These are phyloP conservation scores for Xerus rutilus DNA, from an alignment of 2,797 vertebrate genomes.

Conservation along the genomic window DNA sequence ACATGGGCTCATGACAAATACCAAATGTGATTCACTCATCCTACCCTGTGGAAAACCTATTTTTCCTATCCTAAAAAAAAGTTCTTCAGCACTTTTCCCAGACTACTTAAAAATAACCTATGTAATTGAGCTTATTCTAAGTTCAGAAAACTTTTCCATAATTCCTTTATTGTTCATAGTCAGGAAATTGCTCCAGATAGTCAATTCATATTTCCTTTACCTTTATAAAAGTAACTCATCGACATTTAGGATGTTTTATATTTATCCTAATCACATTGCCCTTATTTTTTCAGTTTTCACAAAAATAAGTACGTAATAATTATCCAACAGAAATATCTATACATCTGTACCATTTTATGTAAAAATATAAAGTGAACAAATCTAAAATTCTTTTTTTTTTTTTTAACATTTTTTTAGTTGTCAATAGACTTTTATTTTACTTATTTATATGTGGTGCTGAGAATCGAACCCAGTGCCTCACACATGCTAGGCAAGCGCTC, in stretches of 20 bases:
- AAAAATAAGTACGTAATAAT: not conserved
- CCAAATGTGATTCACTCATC: slow-evolving; percentile 27
- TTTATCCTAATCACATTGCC: not conserved
- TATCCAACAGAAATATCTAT: not conserved
- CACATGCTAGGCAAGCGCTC: no score
- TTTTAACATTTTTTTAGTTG: no score
- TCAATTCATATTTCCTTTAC: slow-evolving; percentile 55
- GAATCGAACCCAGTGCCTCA: no score
- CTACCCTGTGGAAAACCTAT: slow-evolving; percentile 41
- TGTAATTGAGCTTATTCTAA: slow-evolving; percentile 25
- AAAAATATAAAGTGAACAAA: not conserved
- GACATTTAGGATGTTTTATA: slow-evolving; percentile 35
- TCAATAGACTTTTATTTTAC: no score
- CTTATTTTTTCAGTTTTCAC: not conserved
- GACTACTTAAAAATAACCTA: slow-evolving; percentile 66
- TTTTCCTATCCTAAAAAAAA: slow-evolving; percentile 25
- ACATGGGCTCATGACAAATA: slow-evolving; percentile 17
- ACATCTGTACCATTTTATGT: not conserved
- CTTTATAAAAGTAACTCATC: slow-evolving; percentile 56
- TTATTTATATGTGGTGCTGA: no score
- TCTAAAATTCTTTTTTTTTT: not conserved
- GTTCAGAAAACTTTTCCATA: slow-evolving; percentile 65
- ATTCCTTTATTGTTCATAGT: slow-evolving; percentile 71
- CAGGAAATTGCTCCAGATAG: not conserved
- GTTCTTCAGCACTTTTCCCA: slow-evolving; percentile 59